Evolutionary conservation across 2,797 vertebrate genomes (phyloP), one percentile per base, ranked within the genome.

Genomic region (Xenopus petersii): DNA sequence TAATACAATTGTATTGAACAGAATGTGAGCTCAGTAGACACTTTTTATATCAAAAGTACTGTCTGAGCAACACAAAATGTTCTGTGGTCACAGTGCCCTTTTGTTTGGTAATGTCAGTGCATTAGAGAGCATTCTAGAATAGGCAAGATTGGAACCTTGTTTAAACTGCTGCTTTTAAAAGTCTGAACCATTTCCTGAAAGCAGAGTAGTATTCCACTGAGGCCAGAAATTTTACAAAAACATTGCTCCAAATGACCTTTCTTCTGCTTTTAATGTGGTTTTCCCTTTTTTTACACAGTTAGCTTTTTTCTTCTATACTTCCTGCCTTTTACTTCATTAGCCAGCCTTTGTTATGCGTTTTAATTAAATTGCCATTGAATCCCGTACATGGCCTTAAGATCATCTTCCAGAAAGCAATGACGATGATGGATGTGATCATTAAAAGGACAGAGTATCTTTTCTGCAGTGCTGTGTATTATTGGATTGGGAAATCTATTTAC

Each of bases 151-250:
- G 47, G 24, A 49, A 68, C 36, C 59, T 47, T 42, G 36, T 47
- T 36, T 78, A 21, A 69, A 36, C 54, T 30, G n/a, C 33, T 73
- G 49, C 59, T 74, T 74, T 74, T 54, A 61, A 60, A 56, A 67
- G 36, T 36, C 46, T 74, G 56, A 62, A 46, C 24, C n/a, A 60
- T 67, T 67, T 51, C 24, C 15, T 48, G 21, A 49, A 51, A 46
- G 56, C n/a, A 49, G 47, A 26, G 49, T 12, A 48, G n/a, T 4
- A 62, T 68, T 63, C 5, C 36, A 63, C 6, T 10, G 42, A 54
- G 11, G 62, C 13, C 82, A 74, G 84, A 81, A 82, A 84, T 86
- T 85, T 82, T 80, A 81, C 75, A 82, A 87, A 87, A 87, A 84
- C 33, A 21, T 6, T n/a, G 51, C 16, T 68, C 13, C 42, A 64